Conservation (phyloP, 2,797 vertebrate genomes). For the Sebastes umbrosus region DNA sequence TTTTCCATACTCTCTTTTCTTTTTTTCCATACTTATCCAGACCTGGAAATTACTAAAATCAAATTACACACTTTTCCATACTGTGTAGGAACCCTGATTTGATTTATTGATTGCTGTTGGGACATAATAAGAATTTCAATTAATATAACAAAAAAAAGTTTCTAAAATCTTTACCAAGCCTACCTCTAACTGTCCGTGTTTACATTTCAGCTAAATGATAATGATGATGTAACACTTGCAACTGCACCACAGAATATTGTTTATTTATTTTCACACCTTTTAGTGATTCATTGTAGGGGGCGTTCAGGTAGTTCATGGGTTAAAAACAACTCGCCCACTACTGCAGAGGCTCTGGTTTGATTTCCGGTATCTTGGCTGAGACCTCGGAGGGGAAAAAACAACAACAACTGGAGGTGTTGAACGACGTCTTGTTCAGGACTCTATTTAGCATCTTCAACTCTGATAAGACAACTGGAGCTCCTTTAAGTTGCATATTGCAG, state of each 20-base stretch:
- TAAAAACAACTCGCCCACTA: background rate
- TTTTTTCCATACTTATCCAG: too few relatives aligned
- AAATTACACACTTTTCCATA: too few relatives aligned
- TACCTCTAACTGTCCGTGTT: background rate
- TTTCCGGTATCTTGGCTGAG: background rate
- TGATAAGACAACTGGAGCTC: background rate
- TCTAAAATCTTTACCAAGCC: too few relatives aligned
- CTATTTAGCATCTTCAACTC: background rate
- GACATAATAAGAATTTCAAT: too few relatives aligned
- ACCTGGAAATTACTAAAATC: too few relatives aligned
- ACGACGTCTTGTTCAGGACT: background rate
- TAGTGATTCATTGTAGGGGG: constrained; percentile 1
- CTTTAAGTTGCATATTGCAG: background rate
- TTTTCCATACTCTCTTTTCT: too few relatives aligned
- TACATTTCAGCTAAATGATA: background rate
- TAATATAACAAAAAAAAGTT: too few relatives aligned
- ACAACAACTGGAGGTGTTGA: background rate
- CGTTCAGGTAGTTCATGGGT: background rate
- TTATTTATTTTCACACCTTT: background rate
- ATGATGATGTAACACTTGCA: constrained; percentile 9
- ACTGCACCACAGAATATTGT: background rate
- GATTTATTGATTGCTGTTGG: too few relatives aligned
- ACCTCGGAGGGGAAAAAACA: background rate
- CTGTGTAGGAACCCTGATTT: too few relatives aligned
- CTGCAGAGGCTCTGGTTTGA: background rate